phyloP scores from a whole-genome alignment of 2,888 invertebrate species.

The Cartodere bifasciata region DNA sequence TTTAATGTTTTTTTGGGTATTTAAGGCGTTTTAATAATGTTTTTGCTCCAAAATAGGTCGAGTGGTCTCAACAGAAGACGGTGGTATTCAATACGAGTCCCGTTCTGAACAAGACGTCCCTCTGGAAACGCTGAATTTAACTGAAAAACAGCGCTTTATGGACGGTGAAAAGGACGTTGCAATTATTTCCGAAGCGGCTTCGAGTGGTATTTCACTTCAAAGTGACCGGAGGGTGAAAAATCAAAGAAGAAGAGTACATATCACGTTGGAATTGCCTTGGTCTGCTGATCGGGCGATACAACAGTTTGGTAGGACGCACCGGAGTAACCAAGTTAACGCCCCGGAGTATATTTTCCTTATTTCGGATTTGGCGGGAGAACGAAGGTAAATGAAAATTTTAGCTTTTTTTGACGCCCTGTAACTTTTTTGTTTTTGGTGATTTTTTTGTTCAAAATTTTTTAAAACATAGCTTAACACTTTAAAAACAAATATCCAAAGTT shows the following conservation, averaged over 20 bases:
- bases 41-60: no score
- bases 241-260: conserved; percentile 89
- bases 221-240: conserved; percentile 91
- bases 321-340: conserved; percentile 76
- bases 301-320: conserved; percentile 70
- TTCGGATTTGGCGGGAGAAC: conserved; percentile 95
- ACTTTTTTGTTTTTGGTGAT: no score
- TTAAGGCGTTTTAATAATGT: no score
- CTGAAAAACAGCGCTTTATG: conserved; percentile 85
- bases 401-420: conserved; percentile 92
- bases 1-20: no score
- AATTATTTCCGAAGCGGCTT: conserved; percentile 98
- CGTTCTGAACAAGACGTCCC: conserved; percentile 92
- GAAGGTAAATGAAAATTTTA: conserved; percentile 96
- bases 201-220: conserved; percentile 93
- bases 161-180: conserved; percentile 96
- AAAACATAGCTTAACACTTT: background rate
- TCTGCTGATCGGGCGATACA: conserved; percentile 98
- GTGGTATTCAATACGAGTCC: conserved; percentile 91
- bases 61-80: conserved; percentile 87
- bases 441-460: no score
- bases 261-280: conserved; percentile 97
- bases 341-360: conserved; percentile 99
- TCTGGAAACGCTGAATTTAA: conserved; percentile 91
- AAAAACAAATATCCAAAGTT: no score